Percentiles rank a stretch among this genome's conserved stretches.
Conservation (phyloP, 2,888 invertebrate genomes). For the Zhuqinia jingwanae region DNA sequence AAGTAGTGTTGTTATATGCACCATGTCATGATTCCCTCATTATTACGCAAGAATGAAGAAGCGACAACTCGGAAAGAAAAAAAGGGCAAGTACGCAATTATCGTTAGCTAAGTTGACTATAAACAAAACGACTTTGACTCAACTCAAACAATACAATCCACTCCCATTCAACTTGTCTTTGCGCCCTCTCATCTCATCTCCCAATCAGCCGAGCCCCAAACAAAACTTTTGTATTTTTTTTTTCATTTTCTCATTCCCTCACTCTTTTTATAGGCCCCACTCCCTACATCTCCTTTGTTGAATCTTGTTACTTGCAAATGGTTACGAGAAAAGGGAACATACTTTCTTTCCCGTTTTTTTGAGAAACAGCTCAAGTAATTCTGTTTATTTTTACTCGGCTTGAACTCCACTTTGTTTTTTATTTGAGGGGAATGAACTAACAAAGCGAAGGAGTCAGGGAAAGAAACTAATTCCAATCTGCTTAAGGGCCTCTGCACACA, state of each 20-base stretch:
- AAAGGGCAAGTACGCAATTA: not conserved
- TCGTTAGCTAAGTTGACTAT: slow-evolving; percentile 24
- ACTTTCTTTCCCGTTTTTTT: not conserved
- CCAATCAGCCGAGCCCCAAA: no score
- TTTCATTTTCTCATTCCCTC: not conserved
- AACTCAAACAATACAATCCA: no score
- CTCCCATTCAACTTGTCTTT: no score
- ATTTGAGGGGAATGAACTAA: slow-evolving; percentile 33
- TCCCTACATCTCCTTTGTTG: no score
- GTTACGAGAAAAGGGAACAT: not conserved
- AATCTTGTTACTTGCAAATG: no score
- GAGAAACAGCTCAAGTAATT: slow-evolving; percentile 42
- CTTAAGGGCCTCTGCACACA: slow-evolving; percentile 32
- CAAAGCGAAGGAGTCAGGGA: slow-evolving; percentile 11
- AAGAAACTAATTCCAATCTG: slow-evolving; percentile 59
- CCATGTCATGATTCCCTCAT: not conserved
- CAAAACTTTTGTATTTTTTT: not conserved
- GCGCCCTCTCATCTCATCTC: slow-evolving; percentile 9
- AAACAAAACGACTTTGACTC: slow-evolving; percentile 24
- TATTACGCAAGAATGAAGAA: not conserved
- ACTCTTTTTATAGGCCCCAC: not conserved
- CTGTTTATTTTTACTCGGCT: slow-evolving; percentile 24
- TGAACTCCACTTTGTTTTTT: not conserved
- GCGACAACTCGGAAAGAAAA: not conserved
- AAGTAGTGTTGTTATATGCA: no score